Evolutionary conservation across 2,113 vertebrate genomes (phyloP).

Genomic region (Baryphthengus martii): DNA sequence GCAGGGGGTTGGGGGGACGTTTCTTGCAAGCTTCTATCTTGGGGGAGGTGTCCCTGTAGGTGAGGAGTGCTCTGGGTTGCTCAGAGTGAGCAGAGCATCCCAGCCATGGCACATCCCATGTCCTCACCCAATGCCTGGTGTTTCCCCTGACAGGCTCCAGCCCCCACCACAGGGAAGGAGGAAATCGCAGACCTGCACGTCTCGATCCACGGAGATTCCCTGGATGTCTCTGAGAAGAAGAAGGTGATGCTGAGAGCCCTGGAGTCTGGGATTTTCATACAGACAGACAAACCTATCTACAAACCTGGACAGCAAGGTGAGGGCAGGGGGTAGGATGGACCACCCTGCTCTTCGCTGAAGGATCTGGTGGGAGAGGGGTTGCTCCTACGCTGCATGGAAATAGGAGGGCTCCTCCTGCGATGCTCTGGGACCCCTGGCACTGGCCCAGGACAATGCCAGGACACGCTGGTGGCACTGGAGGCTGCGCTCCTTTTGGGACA

Average conservation of each 20-base stretch:
- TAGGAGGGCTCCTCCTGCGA: background rate
- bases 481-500: background rate
- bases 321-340: background rate
- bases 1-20: background rate
- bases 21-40: background rate
- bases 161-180: background rate
- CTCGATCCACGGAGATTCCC: background rate
- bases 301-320: slow-evolving; percentile 50
- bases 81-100: background rate
- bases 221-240: background rate
- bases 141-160: background rate
- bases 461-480: accelerated
- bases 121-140: background rate
- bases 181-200: background rate
- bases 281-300: slow-evolving; percentile 45
- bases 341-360: background rate
- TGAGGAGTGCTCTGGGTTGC: background rate
- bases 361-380: background rate
- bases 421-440: background rate
- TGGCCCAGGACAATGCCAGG: background rate
- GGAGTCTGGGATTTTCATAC: slow-evolving; percentile 6
- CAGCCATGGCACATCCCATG: background rate
- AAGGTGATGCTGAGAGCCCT: background rate
- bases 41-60: background rate
- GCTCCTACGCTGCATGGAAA: background rate